These are phyloP conservation scores for Tychaedon coryphoeus DNA, from an alignment of 2,113 vertebrate species.

Conservation along the genomic window DNA sequence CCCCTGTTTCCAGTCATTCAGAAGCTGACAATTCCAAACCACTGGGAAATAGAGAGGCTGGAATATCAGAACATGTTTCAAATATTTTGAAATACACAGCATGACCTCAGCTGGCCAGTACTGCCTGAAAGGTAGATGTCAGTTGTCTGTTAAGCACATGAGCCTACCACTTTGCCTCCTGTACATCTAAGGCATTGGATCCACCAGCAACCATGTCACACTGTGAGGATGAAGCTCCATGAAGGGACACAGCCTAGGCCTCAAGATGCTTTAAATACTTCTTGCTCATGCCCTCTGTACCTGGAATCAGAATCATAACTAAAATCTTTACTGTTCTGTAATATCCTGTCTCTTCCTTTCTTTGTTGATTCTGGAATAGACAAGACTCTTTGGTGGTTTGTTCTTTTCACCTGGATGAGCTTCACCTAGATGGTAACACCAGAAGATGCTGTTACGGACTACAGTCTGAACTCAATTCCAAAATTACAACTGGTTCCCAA, in stretches of 20 bases:
- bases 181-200: not conserved
- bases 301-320: not conserved
- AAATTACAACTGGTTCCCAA: not conserved
- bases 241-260: not conserved
- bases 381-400: not conserved
- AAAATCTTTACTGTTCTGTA: not conserved
- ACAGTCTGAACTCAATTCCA: not conserved
- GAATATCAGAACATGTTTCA: not conserved
- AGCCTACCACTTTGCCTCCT: not conserved
- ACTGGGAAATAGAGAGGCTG: not conserved
- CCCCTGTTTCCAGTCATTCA: not conserved
- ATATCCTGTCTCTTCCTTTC: not conserved
- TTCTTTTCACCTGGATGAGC: not conserved
- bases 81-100: not conserved
- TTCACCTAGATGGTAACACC: not conserved
- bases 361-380: not conserved
- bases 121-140: not conserved
- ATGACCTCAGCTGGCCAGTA: not conserved
- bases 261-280: not conserved
- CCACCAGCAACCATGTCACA: not conserved
- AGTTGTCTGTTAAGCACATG: not conserved
- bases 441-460: not conserved
- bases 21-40: not conserved
- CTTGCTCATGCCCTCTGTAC: not conserved
- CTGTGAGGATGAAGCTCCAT: not conserved